phyloP scores from a whole-genome alignment of 2,113 vertebrate species.

The Neogale vison region DNA sequence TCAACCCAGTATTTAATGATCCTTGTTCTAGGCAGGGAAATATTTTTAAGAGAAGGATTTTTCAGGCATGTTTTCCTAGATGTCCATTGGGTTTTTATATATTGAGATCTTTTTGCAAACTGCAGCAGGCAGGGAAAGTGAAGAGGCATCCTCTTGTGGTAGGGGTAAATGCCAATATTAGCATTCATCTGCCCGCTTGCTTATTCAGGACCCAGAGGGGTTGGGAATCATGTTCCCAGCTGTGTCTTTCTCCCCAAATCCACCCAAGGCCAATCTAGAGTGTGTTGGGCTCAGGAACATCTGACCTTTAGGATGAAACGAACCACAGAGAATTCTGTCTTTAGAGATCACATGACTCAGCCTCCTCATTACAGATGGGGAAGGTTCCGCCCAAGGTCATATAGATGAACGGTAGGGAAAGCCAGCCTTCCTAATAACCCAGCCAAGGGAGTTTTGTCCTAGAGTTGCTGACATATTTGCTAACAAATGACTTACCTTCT shows the following conservation, averaged over 20 bases:
- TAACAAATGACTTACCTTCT: conserved; percentile 44
- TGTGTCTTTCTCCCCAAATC: background rate
- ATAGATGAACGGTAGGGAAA: background rate
- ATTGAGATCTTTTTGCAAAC: background rate
- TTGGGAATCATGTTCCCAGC: background rate
- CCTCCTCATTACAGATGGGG: background rate
- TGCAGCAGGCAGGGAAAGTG: background rate
- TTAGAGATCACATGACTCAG: background rate
- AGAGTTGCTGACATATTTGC: background rate
- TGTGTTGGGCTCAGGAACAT: background rate
- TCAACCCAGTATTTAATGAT: conserved; percentile 40
- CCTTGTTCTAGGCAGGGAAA: conserved; percentile 36
- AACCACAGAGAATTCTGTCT: background rate
- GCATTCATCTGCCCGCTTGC: background rate
- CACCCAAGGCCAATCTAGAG: background rate
- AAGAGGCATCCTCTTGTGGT: background rate
- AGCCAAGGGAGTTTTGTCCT: background rate
- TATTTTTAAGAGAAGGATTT: conserved; percentile 43
- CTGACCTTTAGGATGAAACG: background rate
- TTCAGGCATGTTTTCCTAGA: conserved; percentile 45
- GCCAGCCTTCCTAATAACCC: background rate
- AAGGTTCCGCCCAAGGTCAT: background rate
- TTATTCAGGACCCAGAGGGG: background rate
- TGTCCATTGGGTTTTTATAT: background rate
- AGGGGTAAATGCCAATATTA: too few relatives aligned